phyloP scores from a whole-genome alignment of 2,113 vertebrate species.

The Perognathus longimembris region DNA sequence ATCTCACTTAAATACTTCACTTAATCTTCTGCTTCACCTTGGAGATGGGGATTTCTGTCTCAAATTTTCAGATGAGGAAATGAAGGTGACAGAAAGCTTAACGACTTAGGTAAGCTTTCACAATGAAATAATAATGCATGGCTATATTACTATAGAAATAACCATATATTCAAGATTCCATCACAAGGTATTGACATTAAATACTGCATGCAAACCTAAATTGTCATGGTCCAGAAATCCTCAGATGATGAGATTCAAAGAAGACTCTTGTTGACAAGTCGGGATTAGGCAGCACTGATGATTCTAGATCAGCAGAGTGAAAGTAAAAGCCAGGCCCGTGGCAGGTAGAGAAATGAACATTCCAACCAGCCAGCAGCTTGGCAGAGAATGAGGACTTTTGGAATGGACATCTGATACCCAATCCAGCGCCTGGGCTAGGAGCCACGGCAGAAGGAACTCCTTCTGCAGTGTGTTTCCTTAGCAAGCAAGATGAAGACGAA shows the following conservation, averaged over 20 bases:
- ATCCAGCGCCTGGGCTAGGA: neutral
- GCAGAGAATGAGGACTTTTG: neutral
- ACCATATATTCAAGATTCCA: neutral
- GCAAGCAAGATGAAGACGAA: neutral
- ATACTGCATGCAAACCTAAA: neutral
- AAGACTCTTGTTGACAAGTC: neutral
- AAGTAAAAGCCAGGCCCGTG: neutral
- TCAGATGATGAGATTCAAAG: neutral
- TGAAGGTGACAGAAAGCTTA: neutral
- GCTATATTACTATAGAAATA: neutral
- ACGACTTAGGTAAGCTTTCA: neutral
- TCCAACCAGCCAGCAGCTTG: neutral
- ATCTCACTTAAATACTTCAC: neutral
- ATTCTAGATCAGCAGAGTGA: neutral
- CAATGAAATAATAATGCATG: no score
- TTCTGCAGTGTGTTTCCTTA: neutral
- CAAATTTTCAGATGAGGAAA: slow-evolving; percentile 22
- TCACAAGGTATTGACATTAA: neutral
- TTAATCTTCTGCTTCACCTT: neutral
- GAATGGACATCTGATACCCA: neutral
- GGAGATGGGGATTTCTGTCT: neutral
- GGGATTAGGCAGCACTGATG: neutral
- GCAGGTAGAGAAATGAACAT: neutral
- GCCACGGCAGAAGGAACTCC: neutral
- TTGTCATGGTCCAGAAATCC: neutral